These are phyloP conservation scores for Rhinichthys osculus DNA, from an alignment of 2,797 vertebrate species.

Conservation along the genomic window DNA sequence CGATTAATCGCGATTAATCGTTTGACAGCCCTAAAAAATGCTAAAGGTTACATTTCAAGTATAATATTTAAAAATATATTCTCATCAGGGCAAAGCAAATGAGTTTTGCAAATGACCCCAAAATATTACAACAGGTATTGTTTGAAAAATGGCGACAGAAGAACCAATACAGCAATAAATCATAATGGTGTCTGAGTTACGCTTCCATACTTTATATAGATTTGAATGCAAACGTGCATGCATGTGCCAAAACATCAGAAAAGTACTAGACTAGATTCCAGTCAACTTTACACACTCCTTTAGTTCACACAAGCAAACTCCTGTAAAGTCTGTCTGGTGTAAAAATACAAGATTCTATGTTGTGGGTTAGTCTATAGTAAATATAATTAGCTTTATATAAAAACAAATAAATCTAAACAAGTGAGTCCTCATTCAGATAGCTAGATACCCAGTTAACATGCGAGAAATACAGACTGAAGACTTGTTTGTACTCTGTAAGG, in stretches of 20 bases:
- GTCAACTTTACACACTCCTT: neutral
- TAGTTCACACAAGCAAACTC: neutral
- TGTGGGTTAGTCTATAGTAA: neutral
- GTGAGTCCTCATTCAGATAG: neutral
- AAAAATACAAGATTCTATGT: neutral
- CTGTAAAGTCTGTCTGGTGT: neutral
- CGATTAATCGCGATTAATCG: too few species aligned
- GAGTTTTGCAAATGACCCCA: neutral
- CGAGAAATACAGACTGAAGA: conserved; percentile 1
- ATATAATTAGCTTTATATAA: neutral
- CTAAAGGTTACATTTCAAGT: neutral
- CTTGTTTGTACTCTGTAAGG: neutral
- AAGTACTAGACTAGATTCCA: neutral
- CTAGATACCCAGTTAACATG: neutral
- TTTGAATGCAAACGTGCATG: neutral
- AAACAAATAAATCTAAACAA: neutral
- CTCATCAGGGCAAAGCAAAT: neutral
- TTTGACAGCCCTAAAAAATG: neutral
- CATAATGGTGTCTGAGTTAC: neutral
- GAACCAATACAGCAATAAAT: neutral
- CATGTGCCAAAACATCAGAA: neutral
- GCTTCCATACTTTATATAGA: neutral
- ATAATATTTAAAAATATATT: neutral
- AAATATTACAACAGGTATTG: neutral
- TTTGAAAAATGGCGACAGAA: neutral